Conservation (phyloP, 2,888 invertebrate genomes). For the Drosophila tripunctata region DNA sequence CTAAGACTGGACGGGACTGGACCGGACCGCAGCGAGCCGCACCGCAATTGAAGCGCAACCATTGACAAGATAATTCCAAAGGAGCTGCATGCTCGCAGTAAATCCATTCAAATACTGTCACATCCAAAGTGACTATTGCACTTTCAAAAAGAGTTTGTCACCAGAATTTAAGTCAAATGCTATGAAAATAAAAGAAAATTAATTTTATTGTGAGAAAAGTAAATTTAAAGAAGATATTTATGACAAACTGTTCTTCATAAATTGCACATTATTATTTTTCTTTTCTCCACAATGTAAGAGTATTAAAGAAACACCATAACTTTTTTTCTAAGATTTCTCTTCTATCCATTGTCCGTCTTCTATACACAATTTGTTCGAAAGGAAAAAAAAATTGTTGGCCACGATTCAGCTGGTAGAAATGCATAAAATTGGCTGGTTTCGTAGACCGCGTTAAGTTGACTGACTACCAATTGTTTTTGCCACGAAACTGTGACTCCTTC, state of each 20-base stretch:
- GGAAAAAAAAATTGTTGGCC: constrained; percentile 57
- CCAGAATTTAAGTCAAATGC: no score
- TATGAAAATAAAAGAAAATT: no score
- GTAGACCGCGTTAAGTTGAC: constrained; percentile 76
- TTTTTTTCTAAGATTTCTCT: background rate
- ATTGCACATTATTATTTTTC: no score
- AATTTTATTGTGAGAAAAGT: no score
- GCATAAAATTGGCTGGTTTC: constrained; percentile 72
- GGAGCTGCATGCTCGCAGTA: constrained; percentile 65
- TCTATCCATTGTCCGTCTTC: constrained; percentile 56
- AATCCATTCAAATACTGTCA: constrained; percentile 58
- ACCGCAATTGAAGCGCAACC: constrained; percentile 73
- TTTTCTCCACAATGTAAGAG: constrained; percentile 14
- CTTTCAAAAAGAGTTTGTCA: background rate
- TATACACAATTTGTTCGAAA: constrained; percentile 63
- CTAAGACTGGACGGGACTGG: constrained; percentile 43
- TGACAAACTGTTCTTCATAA: no score
- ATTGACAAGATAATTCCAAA: constrained; percentile 75
- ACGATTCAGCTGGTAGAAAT: constrained; percentile 57
- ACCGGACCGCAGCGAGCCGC: constrained; percentile 20
- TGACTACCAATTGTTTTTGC: constrained; percentile 77
- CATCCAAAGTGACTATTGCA: no score
- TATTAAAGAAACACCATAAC: background rate
- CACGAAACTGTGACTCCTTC: constrained; percentile 68
- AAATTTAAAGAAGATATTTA: no score